phyloP scores from a whole-genome alignment of 2,113 vertebrate genomes.

The crab-eating macaque (Macaca fascicularis) region T2T-MFA8v1.1 NC_088389.1:36549501-36550000 shows the following conservation, averaged over 20 bases:
- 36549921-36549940: background rate
- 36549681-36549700: background rate
- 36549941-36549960: background rate
- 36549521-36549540: background rate
- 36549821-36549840: background rate
- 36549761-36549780: too few relatives aligned
- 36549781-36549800: background rate
- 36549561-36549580: background rate
- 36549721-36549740: background rate
- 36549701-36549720: background rate
- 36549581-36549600: background rate
- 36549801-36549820: background rate
- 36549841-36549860: background rate
- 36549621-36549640: background rate
- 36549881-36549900: constrained; percentile 17
- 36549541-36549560: background rate
- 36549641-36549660: constrained; percentile 19
- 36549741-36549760: background rate
- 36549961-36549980: constrained; percentile 27
- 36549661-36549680: constrained; percentile 42
- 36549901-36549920: background rate
- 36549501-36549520: background rate
- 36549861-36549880: background rate
- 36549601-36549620: background rate
- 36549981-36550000: background rate